Base-by-base conservation (phyloP, 30 jellyfish, hydroid and myxozoan species). In the Hydra vulgaris region DNA sequence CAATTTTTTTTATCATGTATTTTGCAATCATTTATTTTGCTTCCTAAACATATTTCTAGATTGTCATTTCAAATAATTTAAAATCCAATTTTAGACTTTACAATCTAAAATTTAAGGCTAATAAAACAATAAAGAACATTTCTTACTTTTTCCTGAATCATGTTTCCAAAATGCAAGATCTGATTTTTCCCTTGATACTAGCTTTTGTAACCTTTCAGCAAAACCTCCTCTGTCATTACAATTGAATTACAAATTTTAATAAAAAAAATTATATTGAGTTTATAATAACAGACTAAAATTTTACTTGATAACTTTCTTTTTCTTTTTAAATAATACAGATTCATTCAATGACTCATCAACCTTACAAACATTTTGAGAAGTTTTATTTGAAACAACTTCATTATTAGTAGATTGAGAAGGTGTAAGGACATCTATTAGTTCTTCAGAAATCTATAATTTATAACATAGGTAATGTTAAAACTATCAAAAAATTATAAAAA, bases 81-180 rank as follows among this genome's bases (percentile, higher is more conserved):
- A n/a, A n/a, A n/a, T n/a, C n/a, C n/a, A n/a, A n/a, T n/a, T n/a
- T n/a, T n/a, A n/a, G n/a, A n/a, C n/a, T n/a, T n/a, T n/a, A n/a
- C n/a, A n/a, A n/a, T n/a, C n/a, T n/a, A n/a, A n/a, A n/a, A n/a
- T n/a, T n/a, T n/a, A n/a, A n/a, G n/a, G n/a, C n/a, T n/a, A n/a
- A n/a, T n/a, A n/a, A n/a, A n/a, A n/a, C n/a, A n/a, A n/a, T n/a
- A n/a, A n/a, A n/a, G n/a, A n/a, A n/a, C n/a, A n/a, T n/a, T n/a
- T n/a, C n/a, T n/a, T 73, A 26, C 54, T 23, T 68, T 68, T 52
- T 0, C 21, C 25, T 7, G 27, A 21, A 78, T 70, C 85, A 71
- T 80, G 88, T 23, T 80, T 70, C 88, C 88, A 80, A 71, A 80
- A 80, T 1, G 85, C 72, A 20, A 22, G 24, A 80, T 80, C 88